Evolutionary conservation across 2,797 vertebrate genomes (phyloP).

Genomic region (Carapus acus): DNA sequence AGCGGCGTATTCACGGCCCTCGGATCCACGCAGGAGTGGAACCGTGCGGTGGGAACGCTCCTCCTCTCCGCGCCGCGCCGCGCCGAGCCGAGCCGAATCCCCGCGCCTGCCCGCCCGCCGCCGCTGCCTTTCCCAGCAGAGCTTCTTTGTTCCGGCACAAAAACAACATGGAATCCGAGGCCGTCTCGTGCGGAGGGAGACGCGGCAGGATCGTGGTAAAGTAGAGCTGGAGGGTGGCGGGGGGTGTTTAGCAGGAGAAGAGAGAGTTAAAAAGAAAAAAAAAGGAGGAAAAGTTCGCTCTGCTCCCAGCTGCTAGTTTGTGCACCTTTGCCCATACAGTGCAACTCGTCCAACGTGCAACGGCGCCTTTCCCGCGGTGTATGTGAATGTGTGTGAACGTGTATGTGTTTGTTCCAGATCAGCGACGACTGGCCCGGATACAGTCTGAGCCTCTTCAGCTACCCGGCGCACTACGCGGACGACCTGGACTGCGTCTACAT

Average conservation of each 20-base stretch:
- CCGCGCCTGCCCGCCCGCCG: neutral
- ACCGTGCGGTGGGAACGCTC: constrained; percentile 16
- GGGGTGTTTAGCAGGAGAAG: too few relatives aligned
- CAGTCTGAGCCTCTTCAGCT: constrained; percentile 83
- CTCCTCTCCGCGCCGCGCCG: constrained; percentile 1
- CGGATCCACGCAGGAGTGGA: neutral
- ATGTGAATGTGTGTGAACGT: too few relatives aligned
- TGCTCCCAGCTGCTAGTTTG: too few relatives aligned
- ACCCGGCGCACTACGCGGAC: constrained; percentile 82
- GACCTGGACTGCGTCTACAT: constrained; percentile 85
- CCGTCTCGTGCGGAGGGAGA: constrained; percentile 25
- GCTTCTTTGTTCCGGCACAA: constrained; percentile 1
- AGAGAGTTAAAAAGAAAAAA: too few relatives aligned
- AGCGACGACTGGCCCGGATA: constrained; percentile 84
- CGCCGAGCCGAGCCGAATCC: constrained; percentile 6
- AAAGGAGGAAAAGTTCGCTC: too few relatives aligned
- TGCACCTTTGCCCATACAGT: too few relatives aligned
- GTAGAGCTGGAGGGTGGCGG: neutral
- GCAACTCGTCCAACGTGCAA: neutral
- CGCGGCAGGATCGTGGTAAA: constrained; percentile 67
- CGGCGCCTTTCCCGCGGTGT: too few relatives aligned
- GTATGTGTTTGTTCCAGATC: too few relatives aligned
- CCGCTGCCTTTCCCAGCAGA: constrained; percentile 9
- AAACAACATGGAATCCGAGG: constrained; percentile 63
- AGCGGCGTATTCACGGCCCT: constrained; percentile 2